A percentile compares a stretch with the other conserved stretches of the same genome.
phyloP scores from a whole-genome alignment of 2,113 vertebrate species.

The Pollimyrus isidori region DNA sequence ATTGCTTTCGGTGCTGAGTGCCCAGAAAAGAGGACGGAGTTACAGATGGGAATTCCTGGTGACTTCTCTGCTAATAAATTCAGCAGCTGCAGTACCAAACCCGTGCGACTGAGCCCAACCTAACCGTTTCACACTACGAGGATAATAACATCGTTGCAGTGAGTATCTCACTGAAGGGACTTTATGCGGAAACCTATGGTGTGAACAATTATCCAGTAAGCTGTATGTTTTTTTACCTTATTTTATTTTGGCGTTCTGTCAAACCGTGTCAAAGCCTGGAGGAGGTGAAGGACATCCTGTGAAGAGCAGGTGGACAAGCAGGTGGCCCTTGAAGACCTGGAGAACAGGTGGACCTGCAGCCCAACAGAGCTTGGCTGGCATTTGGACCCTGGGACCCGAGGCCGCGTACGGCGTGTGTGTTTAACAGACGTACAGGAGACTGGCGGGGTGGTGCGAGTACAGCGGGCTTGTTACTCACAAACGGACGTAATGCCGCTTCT shows the following conservation, averaged over 20 bases:
- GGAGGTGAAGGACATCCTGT: neutral
- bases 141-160: neutral
- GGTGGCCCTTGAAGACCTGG: neutral
- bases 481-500: neutral
- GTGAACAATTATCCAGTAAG: neutral
- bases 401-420: neutral
- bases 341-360: neutral
- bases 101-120: neutral
- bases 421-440: neutral
- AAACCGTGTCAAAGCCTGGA: neutral
- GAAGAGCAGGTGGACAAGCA: neutral
- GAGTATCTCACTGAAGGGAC: neutral
- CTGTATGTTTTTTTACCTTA: neutral
- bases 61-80: neutral
- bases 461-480: neutral
- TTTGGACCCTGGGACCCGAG: neutral
- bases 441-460: neutral
- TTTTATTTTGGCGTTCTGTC: neutral
- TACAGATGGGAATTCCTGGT: neutral
- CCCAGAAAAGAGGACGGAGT: neutral
- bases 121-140: neutral
- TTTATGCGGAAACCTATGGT: neutral
- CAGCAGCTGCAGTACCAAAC: neutral
- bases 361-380: neutral
- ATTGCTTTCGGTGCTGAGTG: neutral